Evolutionary conservation across 1,140 invertebrate species (phyloP).

Genomic region (Lasioglossum baleicum): DNA sequence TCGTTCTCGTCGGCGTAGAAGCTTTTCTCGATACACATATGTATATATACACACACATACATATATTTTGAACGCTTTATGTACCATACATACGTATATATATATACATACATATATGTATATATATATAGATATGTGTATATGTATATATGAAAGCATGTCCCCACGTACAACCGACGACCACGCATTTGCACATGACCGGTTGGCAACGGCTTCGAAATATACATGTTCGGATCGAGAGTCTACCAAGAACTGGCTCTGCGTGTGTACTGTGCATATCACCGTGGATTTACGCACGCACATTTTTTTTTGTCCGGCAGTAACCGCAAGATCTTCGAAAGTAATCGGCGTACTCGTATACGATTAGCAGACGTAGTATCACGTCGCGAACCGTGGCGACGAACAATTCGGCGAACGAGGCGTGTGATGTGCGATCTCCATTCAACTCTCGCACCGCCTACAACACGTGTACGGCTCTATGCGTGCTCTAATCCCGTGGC

Average conservation of each 20-base stretch:
- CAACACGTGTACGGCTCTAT: too few relatives aligned
- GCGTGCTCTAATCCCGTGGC: too few relatives aligned
- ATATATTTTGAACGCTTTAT: too few relatives aligned
- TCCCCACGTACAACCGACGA: constrained; percentile 29
- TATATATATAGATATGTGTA: too few relatives aligned
- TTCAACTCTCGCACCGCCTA: too few relatives aligned
- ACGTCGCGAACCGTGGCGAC: constrained; percentile 30
- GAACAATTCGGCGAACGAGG: too few relatives aligned
- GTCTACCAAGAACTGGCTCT: constrained; percentile 27
- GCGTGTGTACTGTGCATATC: constrained; percentile 22
- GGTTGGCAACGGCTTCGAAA: constrained; percentile 51
- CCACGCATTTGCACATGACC: constrained; percentile 43
- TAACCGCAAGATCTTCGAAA: constrained; percentile 50
- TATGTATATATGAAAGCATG: background rate
- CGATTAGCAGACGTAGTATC: constrained; percentile 32
- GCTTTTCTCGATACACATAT: constrained; percentile 21
- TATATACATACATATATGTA: too few relatives aligned
- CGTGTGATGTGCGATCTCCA: too few relatives aligned
- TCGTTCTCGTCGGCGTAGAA: constrained; percentile 41
- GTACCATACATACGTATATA: background rate
- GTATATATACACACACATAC: background rate
- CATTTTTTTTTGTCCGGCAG: constrained; percentile 31
- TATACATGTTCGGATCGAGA: constrained; percentile 38
- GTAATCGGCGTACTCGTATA: constrained; percentile 11
- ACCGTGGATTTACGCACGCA: constrained; percentile 19